Percentiles rank a stretch among this genome's conserved stretches.
Evolutionary conservation across 2,113 vertebrate species (phyloP).

Genomic region (Pelecanoides urinatrix): DNA sequence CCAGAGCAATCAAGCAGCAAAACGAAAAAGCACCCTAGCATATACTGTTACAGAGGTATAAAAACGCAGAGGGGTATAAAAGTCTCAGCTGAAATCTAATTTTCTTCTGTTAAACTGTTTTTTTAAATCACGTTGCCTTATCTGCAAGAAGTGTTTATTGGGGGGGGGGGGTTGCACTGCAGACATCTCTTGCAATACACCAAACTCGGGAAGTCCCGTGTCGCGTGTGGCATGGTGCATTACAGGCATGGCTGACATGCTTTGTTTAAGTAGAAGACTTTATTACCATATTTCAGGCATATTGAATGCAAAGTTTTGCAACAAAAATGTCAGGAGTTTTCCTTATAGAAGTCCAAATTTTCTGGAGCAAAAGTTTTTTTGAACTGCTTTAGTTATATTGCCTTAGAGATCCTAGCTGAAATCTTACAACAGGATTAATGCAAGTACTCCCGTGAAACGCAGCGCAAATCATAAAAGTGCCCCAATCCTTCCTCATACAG

Average conservation of each 20-base stretch:
- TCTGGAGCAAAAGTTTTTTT: not conserved
- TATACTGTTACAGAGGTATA: not conserved
- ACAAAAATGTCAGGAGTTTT: not conserved
- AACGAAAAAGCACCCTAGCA: not conserved
- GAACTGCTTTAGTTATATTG: not conserved
- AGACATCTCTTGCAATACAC: not conserved
- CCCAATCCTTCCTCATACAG: not conserved
- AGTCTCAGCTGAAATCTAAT: not conserved
- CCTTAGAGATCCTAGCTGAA: not conserved
- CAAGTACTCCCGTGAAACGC: not conserved
- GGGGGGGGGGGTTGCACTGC: not conserved
- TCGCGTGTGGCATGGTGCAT: accelerated
- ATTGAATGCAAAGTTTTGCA: not conserved
- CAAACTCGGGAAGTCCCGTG: not conserved
- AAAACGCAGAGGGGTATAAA: not conserved
- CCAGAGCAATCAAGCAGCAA: not conserved
- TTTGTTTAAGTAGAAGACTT: not conserved
- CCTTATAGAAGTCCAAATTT: not conserved
- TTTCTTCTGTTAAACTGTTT: not conserved
- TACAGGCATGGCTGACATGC: not conserved
- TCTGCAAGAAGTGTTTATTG: not conserved
- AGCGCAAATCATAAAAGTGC: not conserved
- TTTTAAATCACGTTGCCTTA: not conserved
- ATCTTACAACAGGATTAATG: not conserved
- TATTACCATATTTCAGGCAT: not conserved